phyloP scores from a whole-genome alignment of 2,888 invertebrate species.

The Dugesia japonica region DNA sequence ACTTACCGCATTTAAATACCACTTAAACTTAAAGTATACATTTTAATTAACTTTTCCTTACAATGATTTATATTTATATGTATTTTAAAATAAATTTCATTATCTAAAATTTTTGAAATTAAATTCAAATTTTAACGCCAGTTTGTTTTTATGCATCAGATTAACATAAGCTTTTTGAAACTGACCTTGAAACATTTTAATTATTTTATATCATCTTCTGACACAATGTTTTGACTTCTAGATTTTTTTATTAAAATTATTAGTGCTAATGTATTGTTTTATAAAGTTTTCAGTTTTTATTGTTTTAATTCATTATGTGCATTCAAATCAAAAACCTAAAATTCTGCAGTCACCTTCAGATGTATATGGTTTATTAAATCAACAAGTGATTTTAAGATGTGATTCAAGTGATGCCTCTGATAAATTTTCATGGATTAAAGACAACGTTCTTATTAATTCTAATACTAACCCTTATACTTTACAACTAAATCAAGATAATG shows the following conservation, averaged over 20 bases:
- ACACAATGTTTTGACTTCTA: not conserved
- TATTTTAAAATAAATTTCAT: too few species aligned
- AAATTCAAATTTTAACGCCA: too few species aligned
- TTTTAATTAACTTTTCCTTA: too few species aligned
- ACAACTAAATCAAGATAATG: not conserved
- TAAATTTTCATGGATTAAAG: constrained; percentile 1
- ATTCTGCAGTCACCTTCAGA: not conserved
- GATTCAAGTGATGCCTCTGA: not conserved
- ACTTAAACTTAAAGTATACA: too few species aligned
- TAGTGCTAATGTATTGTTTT: not conserved
- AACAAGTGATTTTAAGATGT: not conserved
- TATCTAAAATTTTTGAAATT: too few species aligned
- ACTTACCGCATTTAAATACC: too few species aligned
- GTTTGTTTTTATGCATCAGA: constrained; percentile 4
- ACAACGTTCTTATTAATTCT: not conserved
- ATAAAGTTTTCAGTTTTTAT: not conserved
- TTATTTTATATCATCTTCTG: not conserved
- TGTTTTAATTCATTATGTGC: not conserved
- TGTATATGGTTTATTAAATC: not conserved
- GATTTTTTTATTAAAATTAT: not conserved
- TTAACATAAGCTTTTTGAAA: not conserved
- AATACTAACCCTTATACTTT: not conserved
- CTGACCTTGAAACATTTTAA: not conserved
- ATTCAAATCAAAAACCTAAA: not conserved
- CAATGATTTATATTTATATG: too few species aligned